Conservation (phyloP, 2,888 invertebrate species). For the Nebria salina region DNA sequence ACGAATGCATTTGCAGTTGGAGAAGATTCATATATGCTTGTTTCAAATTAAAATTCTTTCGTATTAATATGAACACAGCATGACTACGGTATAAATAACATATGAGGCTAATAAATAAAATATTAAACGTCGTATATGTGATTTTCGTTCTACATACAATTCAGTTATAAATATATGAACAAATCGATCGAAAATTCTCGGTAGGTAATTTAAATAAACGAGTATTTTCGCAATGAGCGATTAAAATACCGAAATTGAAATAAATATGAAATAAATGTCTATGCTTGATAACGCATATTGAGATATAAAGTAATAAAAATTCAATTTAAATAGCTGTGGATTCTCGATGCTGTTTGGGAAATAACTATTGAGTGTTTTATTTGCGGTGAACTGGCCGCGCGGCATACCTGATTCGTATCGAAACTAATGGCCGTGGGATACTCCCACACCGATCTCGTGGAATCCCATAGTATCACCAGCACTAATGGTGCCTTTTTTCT, state of each 20-base stretch:
- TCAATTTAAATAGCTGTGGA: not conserved
- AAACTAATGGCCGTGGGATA: constrained; percentile 16
- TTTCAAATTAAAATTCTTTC: constrained; percentile 4
- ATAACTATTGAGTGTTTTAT: not conserved
- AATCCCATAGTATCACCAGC: constrained; percentile 7
- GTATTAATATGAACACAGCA: constrained; percentile 4
- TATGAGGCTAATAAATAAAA: not conserved
- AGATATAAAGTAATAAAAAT: constrained; percentile 1
- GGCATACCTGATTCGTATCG: constrained; percentile 10
- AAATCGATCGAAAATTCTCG: constrained; percentile 5
- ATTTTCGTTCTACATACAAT: too few relatives aligned
- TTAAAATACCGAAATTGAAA: not conserved
- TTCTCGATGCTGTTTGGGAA: not conserved
- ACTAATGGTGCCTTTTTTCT: constrained; percentile 41
- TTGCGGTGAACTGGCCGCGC: not conserved
- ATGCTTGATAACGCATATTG: not conserved
- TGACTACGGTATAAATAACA: not conserved
- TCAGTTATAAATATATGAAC: constrained; percentile 2
- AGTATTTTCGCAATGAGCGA: not conserved
- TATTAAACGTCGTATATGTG: too few relatives aligned
- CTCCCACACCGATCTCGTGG: constrained; percentile 18
- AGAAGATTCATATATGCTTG: not conserved
- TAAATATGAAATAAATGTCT: not conserved
- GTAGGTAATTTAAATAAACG: too few relatives aligned
- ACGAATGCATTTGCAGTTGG: not conserved